These are phyloP conservation scores for Lepisosteus osseus DNA, from an alignment of 2,113 vertebrate genomes.

Conservation along the genomic window DNA sequence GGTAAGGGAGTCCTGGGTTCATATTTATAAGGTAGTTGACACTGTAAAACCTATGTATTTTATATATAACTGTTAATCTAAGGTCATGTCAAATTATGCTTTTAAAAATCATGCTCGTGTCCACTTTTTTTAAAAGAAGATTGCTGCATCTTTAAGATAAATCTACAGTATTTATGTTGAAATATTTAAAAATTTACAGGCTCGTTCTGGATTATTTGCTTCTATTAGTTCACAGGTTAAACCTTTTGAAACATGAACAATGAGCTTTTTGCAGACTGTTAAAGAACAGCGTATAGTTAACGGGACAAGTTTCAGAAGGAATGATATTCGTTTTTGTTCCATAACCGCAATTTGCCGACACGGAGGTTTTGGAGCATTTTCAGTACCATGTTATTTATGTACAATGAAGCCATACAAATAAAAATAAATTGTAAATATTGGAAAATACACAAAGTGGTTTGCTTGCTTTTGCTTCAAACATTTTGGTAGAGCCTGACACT, in stretches of 20 bases:
- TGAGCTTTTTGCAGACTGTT: neutral
- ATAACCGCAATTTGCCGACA: constrained; percentile 18
- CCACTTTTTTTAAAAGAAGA: constrained; percentile 58
- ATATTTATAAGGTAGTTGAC: constrained; percentile 66
- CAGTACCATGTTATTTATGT: constrained; percentile 37
- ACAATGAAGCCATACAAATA: constrained; percentile 55
- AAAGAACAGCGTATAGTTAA: constrained; percentile 23
- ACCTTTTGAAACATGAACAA: constrained; percentile 13
- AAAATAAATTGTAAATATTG: constrained; percentile 55
- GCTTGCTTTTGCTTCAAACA: too few relatives aligned
- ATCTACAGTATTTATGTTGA: constrained; percentile 81
- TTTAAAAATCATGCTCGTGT: constrained; percentile 64
- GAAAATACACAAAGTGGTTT: too few relatives aligned
- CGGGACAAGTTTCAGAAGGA: constrained; percentile 1
- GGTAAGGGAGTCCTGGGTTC: constrained; percentile 50
- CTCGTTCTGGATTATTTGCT: constrained; percentile 10
- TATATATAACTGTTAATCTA: constrained; percentile 63
- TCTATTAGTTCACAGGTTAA: constrained; percentile 10
- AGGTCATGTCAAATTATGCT: constrained; percentile 68
- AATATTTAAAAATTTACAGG: constrained; percentile 19
- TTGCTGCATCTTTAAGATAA: constrained; percentile 66
- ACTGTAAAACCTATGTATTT: constrained; percentile 74
- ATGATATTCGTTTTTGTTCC: constrained; percentile 12
- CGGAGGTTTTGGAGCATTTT: constrained; percentile 25
- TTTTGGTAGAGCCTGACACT: too few relatives aligned